These are phyloP conservation scores for Melanargia galathea DNA, from an alignment of 2,888 invertebrate genomes.

Conservation along the genomic window DNA sequence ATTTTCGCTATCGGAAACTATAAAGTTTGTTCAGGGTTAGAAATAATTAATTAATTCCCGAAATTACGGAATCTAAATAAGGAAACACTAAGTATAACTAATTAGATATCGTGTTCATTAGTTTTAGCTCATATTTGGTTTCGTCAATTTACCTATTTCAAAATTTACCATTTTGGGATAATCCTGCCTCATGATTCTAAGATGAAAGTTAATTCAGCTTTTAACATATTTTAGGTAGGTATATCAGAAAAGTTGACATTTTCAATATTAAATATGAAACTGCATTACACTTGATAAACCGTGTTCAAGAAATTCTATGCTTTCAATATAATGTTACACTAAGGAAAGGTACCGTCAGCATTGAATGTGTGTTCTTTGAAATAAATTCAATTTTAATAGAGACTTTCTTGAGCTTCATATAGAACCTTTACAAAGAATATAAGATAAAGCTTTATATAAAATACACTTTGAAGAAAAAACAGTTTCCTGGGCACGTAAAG, in stretches of 20 bases:
- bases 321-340: slow-evolving; percentile 10
- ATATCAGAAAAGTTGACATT: too few relatives aligned
- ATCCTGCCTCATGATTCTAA: too few relatives aligned
- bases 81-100: too few relatives aligned
- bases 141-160: too few relatives aligned
- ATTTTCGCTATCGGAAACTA: background rate
- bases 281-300: background rate
- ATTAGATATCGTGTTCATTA: too few relatives aligned
- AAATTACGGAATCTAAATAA: too few relatives aligned
- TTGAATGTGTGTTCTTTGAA: slow-evolving; percentile 31
- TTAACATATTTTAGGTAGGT: too few relatives aligned
- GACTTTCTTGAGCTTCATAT: slow-evolving; percentile 24
- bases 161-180: too few relatives aligned
- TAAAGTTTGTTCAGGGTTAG: background rate
- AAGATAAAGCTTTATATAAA: slow-evolving; percentile 29
- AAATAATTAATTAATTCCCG: too few relatives aligned
- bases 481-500: slow-evolving; percentile 21
- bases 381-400: slow-evolving; percentile 37
- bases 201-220: too few relatives aligned
- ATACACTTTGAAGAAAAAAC: slow-evolving; percentile 26
- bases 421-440: slow-evolving; percentile 21
- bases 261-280: background rate
- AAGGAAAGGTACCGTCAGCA: background rate
- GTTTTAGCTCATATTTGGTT: too few relatives aligned
- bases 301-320: slow-evolving; percentile 14